A percentile compares a stretch with the other conserved stretches of the same genome.
Conservation (phyloP, 2,888 invertebrate genomes). For the Bugulina stolonifera region DNA sequence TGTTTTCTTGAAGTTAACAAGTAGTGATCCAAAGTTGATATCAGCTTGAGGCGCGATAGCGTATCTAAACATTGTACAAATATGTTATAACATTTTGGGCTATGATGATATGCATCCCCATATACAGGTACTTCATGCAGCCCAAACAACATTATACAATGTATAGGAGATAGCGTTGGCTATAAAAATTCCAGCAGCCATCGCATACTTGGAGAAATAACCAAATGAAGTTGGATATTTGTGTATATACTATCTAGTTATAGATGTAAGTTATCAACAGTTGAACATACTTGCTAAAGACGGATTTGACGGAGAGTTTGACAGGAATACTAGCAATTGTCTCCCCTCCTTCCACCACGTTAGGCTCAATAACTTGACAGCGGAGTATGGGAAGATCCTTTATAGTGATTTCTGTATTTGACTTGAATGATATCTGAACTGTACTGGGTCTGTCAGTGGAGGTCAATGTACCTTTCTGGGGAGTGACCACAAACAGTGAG, state of each 20-base stretch:
- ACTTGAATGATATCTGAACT: slow-evolving; percentile 47
- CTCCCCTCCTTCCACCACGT: slow-evolving; percentile 45
- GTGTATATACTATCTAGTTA: no score
- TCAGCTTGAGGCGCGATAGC: slow-evolving; percentile 48
- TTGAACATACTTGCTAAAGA: slow-evolving; percentile 51
- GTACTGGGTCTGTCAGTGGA: slow-evolving; percentile 47
- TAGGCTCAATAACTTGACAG: slow-evolving; percentile 52
- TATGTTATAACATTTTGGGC: background rate
- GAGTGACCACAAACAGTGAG: slow-evolving; percentile 45
- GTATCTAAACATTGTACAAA: slow-evolving; percentile 38
- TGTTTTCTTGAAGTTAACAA: slow-evolving; percentile 49
- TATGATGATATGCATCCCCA: no score
- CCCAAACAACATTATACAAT: no score
- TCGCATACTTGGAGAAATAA: no score
- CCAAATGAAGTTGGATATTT: no score
- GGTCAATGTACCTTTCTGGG: slow-evolving; percentile 42
- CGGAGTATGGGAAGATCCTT: slow-evolving; percentile 49
- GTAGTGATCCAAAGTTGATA: slow-evolving; percentile 52
- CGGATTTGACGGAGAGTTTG: slow-evolving; percentile 50
- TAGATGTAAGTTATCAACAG: no score
- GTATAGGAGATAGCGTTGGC: no score
- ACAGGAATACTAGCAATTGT: slow-evolving; percentile 54
- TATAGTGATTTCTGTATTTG: slow-evolving; percentile 45
- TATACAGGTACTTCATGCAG: no score
- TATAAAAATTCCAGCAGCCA: no score